Conservation (phyloP, 2,797 vertebrate species). For the Oophaga sylvatica region DNA sequence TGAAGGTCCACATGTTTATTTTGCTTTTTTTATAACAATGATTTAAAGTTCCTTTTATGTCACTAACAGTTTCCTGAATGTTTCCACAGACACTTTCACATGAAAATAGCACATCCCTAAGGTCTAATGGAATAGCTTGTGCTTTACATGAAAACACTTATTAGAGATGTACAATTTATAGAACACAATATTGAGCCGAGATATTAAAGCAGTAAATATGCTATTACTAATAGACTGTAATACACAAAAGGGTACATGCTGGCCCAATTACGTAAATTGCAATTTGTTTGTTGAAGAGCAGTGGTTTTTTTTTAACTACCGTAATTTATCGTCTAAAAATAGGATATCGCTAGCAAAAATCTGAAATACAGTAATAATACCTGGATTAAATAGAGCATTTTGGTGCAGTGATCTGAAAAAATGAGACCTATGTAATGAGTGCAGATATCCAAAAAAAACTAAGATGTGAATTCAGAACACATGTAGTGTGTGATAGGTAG, state of each 20-base stretch:
- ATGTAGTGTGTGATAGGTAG: too few species aligned
- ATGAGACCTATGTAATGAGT: neutral
- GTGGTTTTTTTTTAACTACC: neutral
- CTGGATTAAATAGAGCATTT: neutral
- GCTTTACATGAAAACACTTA: neutral
- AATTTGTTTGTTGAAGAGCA: neutral
- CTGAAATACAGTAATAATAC: neutral
- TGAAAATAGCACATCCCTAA: neutral
- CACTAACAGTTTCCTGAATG: conserved; percentile 13
- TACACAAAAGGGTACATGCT: neutral
- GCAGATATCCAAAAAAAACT: too few species aligned
- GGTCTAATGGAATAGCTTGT: neutral
- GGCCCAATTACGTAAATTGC: neutral
- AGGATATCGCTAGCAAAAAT: neutral
- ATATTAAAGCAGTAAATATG: neutral
- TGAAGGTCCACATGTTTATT: neutral
- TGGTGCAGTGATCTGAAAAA: neutral
- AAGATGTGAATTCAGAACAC: too few species aligned
- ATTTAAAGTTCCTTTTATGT: conserved; percentile 38
- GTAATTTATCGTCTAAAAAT: too few species aligned
- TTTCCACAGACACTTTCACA: neutral
- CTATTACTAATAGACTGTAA: neutral
- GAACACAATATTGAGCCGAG: neutral
- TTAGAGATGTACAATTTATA: neutral
- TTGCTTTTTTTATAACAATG: conserved; percentile 33